phyloP scores from a whole-genome alignment of 2,113 vertebrate genomes.

The Pelmatolapia mariae region DNA sequence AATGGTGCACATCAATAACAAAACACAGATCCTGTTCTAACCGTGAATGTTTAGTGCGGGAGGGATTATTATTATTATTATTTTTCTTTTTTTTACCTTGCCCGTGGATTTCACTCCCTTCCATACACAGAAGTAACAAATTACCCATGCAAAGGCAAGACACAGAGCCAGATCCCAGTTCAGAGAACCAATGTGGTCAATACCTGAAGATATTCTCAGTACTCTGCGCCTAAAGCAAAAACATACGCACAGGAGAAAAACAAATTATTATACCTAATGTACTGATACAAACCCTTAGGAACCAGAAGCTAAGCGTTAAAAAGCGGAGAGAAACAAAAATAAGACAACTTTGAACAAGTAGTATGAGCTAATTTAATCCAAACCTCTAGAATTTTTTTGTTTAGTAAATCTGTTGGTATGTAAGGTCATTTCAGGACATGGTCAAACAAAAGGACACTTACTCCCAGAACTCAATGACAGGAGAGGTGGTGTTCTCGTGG shows the following conservation, averaged over 20 bases:
- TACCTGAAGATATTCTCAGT: constrained; percentile 85
- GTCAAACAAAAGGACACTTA: constrained; percentile 54
- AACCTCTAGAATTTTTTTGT: neutral
- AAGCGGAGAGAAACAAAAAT: neutral
- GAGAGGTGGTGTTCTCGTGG: constrained; percentile 70
- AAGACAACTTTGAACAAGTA: neutral
- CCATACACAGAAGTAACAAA: constrained; percentile 98
- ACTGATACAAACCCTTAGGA: neutral
- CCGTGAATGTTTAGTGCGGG: neutral
- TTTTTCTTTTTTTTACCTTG: constrained; percentile 73
- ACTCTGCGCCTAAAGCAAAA: constrained; percentile 77
- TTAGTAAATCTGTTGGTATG: constrained; percentile 50
- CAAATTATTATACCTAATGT: neutral
- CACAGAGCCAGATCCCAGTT: constrained; percentile 90
- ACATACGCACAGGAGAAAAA: neutral
- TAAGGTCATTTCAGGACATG: constrained; percentile 73
- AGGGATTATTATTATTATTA: neutral
- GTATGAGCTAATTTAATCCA: neutral
- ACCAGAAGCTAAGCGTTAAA: neutral
- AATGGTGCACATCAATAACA: neutral
- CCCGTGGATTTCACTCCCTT: constrained; percentile 95
- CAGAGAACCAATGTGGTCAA: constrained; percentile 83
- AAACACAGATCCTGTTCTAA: neutral
- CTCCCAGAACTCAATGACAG: constrained; percentile 81
- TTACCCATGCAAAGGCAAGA: constrained; percentile 85